These are phyloP conservation scores for Muricea muricata DNA, from an alignment of 92 coral and sea anemone species.

Conservation along the genomic window DNA sequence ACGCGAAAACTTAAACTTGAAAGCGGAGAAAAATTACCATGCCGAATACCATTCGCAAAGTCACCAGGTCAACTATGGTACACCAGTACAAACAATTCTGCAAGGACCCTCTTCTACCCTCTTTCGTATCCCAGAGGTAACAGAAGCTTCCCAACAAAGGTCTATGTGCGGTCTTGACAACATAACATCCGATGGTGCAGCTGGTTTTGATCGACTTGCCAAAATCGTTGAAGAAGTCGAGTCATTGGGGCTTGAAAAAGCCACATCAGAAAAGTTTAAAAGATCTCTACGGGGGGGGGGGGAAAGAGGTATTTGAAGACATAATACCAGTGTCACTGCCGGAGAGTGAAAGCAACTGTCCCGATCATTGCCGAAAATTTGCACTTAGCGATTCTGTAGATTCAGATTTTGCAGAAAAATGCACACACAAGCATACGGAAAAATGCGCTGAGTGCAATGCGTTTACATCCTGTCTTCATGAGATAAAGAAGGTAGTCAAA, in stretches of 20 bases:
- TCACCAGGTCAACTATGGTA: slow-evolving; percentile 77
- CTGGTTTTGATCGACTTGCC: slow-evolving; percentile 62
- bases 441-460: slow-evolving; percentile 69
- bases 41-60: slow-evolving; percentile 77
- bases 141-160: slow-evolving; percentile 68
- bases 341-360: slow-evolving; percentile 64
- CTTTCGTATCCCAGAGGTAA: slow-evolving; percentile 51
- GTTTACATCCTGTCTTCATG: not conserved
- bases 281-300: slow-evolving; percentile 35
- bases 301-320: slow-evolving; percentile 59
- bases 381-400: slow-evolving; percentile 65
- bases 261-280: slow-evolving; percentile 44
- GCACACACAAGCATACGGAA: slow-evolving; percentile 58
- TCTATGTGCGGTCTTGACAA: slow-evolving; percentile 71
- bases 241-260: slow-evolving; percentile 63
- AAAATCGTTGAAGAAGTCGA: slow-evolving; percentile 65
- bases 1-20: slow-evolving; percentile 60
- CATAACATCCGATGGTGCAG: slow-evolving; percentile 74
- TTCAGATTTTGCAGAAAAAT: slow-evolving; percentile 44
- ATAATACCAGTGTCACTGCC: slow-evolving; percentile 57
- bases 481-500: not conserved
- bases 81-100: slow-evolving; percentile 67
- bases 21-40: slow-evolving; percentile 65
- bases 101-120: slow-evolving; percentile 16
- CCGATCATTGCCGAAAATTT: slow-evolving; percentile 67